These are phyloP conservation scores for Aphidoletes aphidimyza DNA, from an alignment of 2,888 invertebrate genomes.

Conservation along the genomic window DNA sequence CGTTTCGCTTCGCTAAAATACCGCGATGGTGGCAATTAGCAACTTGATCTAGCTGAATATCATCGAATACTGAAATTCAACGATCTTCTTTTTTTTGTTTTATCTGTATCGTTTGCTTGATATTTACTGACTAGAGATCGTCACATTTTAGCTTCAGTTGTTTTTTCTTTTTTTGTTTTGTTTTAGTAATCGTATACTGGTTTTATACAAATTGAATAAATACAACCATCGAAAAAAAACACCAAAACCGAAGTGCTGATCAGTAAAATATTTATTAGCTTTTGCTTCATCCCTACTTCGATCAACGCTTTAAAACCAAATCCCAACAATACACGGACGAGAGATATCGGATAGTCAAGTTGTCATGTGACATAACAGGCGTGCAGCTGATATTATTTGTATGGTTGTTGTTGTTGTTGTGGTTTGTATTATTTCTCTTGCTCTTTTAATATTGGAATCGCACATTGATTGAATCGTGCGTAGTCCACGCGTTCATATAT, in stretches of 20 bases:
- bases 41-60: constrained; percentile 32
- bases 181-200: neutral
- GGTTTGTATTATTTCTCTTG: too few relatives aligned
- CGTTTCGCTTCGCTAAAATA: too few relatives aligned
- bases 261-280: constrained; percentile 14
- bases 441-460: neutral
- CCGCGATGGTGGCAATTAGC: neutral
- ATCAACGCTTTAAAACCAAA: neutral
- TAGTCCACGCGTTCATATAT: neutral
- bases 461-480: neutral
- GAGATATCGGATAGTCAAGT: neutral
- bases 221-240: neutral
- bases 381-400: neutral
- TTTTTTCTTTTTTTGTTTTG: neutral
- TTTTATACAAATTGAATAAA: constrained; percentile 1
- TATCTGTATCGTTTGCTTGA: neutral
- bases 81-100: neutral
- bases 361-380: constrained; percentile 21
- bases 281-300: constrained; percentile 10
- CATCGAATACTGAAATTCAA: neutral
- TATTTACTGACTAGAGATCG: neutral
- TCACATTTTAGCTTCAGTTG: neutral
- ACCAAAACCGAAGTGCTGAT: constrained; percentile 7
- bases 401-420: too few relatives aligned
- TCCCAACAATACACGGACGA: too few relatives aligned